phyloP scores from a whole-genome alignment of 2,113 vertebrate genomes.

The Bufo bufo region DNA sequence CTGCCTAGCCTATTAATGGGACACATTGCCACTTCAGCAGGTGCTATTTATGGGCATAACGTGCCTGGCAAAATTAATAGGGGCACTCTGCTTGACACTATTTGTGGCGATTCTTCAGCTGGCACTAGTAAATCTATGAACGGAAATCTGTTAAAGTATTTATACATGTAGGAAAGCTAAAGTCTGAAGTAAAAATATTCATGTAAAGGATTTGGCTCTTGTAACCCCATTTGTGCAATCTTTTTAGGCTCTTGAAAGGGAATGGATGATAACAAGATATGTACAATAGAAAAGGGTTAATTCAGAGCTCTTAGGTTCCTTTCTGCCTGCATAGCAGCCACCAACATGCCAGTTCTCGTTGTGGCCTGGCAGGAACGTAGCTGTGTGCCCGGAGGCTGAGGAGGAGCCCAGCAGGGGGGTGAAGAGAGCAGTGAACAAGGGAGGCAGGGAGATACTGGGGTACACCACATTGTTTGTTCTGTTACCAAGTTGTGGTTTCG shows the following conservation, averaged over 20 bases:
- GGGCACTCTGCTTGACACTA: not conserved
- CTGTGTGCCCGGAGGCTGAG: constrained; percentile 44
- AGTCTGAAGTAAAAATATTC: not conserved
- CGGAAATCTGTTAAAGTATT: no score
- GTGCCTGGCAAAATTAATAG: no score
- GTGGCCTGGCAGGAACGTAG: constrained; percentile 49
- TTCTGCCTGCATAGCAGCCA: constrained; percentile 29
- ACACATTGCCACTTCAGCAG: not conserved
- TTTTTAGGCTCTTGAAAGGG: not conserved
- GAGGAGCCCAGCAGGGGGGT: constrained; percentile 20
- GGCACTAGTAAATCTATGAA: not conserved
- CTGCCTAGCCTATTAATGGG: not conserved
- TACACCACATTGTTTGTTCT: constrained; percentile 27
- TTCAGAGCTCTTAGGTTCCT: not conserved
- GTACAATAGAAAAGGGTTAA: constrained; percentile 20
- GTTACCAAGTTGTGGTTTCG: constrained; percentile 30
- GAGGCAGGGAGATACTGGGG: constrained; percentile 13
- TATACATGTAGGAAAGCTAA: not conserved
- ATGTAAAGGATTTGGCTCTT: not conserved
- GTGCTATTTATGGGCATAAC: not conserved
- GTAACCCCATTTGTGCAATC: not conserved
- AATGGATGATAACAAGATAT: not conserved
- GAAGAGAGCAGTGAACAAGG: not conserved
- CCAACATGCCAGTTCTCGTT: constrained; percentile 54
- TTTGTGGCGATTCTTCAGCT: not conserved